Evolutionary conservation across 2,113 vertebrate genomes (phyloP), one percentile per base, ranked within the genome.

Genomic region (Rhabdornis inornatus): DNA sequence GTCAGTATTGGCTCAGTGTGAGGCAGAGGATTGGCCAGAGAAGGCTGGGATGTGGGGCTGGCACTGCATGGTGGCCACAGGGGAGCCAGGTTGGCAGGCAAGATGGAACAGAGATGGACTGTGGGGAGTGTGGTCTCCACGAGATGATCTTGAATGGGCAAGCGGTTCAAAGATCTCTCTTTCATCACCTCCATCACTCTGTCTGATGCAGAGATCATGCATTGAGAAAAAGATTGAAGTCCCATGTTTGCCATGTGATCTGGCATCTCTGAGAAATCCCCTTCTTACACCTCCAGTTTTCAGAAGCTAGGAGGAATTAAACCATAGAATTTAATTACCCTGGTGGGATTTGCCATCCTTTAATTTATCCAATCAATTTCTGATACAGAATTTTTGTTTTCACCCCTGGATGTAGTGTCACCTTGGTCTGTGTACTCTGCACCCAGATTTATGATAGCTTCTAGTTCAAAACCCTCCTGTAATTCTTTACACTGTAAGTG

Each of bases 331-430:
- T 95, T 95, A 93, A 95, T 92, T 39, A 30, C 31, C 37, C 45
- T 69, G 22, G 15, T 71, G 44, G n/a, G 61, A 90, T 69, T 90
- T 88, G 10, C 63, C 50, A 49, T 94, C 50, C 50, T 56, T 88
- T 95, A 92, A 90, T 88, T 92, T 93, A 65, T 77, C 57, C 37
- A 85, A 7, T 69, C 37, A 25, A 45, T 85, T 87, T 83, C 90
- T 90, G 70, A 83, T 53, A 50, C 7, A 72, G 70, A 90, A 93
- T 94, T 94, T 94, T 93, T 65, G 45, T 60, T 90, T 72, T 90
- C 79, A 79, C 25, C 40, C 20, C 70, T 65, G 40, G 20, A 85
- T 37, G 9, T 68, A 49, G 35, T 80, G 61, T 89, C 37, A 82
- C 19, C 28, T 87, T 28, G n/a, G 63, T 33, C 31, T 52, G 17